Evolutionary conservation across 2,888 invertebrate species (phyloP).

Genomic region (Pteria penguin): DNA sequence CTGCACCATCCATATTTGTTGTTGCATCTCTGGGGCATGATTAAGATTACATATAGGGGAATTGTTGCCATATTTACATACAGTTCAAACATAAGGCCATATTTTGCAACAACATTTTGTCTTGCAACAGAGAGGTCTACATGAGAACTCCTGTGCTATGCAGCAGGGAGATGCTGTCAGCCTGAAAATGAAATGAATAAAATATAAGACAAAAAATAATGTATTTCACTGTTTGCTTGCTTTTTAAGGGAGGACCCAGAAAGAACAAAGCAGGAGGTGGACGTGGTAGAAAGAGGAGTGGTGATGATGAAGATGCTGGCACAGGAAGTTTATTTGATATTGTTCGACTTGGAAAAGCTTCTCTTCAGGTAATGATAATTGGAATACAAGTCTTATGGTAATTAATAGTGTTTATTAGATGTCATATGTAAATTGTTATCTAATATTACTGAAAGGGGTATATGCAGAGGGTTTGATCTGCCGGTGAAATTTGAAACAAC

Average conservation of each 20-base stretch:
- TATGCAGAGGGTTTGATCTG: no score
- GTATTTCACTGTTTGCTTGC: background rate
- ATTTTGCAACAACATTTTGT: no score
- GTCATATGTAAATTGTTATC: no score
- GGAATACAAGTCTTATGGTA: no score
- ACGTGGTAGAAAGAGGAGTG: constrained; percentile 40
- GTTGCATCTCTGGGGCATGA: no score
- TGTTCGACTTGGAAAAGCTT: constrained; percentile 75
- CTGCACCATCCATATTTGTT: no score
- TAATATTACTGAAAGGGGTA: no score
- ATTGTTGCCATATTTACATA: no score
- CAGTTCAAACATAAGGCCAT: no score
- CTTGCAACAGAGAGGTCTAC: background rate
- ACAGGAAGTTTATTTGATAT: constrained; percentile 78
- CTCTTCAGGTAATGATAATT: constrained; percentile 74
- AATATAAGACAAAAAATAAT: background rate
- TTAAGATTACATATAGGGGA: no score
- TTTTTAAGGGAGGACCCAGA: constrained; percentile 27
- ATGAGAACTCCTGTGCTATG: constrained; percentile 31
- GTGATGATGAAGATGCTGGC: constrained; percentile 61
- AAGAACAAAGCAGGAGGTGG: constrained; percentile 35
- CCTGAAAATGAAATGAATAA: constrained; percentile 3
- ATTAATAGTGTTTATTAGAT: no score
- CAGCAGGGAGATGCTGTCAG: constrained; percentile 22
- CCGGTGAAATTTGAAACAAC: no score